phyloP scores from a whole-genome alignment of 1,140 invertebrate genomes.

The Plutomurus gul region DNA sequence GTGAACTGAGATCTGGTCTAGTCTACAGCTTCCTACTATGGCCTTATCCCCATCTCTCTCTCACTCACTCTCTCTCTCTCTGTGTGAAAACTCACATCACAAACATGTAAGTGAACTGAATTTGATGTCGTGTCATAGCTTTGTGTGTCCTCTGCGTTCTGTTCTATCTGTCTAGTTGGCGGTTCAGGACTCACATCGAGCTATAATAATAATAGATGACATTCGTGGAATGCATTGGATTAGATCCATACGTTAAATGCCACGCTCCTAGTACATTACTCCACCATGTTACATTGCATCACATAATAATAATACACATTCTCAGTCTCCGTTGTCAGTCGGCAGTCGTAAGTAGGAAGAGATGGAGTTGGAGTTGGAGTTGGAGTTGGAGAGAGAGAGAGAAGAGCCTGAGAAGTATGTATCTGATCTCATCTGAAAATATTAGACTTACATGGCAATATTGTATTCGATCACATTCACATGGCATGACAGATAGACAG shows the following conservation, averaged over 20 bases:
- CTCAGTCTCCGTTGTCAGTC: too few relatives aligned
- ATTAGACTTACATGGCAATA: background rate
- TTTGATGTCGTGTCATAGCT: slow-evolving; percentile 23
- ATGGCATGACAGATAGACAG: background rate
- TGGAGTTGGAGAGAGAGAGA: too few relatives aligned
- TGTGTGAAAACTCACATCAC: too few relatives aligned
- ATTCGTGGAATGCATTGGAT: slow-evolving; percentile 4
- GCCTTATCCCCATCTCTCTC: background rate
- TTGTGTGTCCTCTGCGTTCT: background rate
- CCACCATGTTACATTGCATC: background rate
- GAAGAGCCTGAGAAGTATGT: too few relatives aligned
- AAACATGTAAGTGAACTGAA: slow-evolving; percentile 3
- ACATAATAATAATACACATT: too few relatives aligned
- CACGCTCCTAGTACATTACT: background rate
- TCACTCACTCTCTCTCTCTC: background rate
- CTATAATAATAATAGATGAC: background rate
- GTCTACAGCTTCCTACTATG: too few relatives aligned
- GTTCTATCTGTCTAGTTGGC: background rate
- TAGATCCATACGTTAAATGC: background rate
- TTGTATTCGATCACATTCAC: background rate
- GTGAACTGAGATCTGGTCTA: too few relatives aligned
- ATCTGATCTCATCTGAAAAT: too few relatives aligned
- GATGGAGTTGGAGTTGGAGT: too few relatives aligned
- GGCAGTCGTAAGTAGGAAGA: too few relatives aligned
- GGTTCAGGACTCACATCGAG: background rate